Percentiles rank a stretch among this genome's conserved stretches.
Conservation (phyloP, 2,888 invertebrate genomes). For the Linnaemya vulpina region DNA sequence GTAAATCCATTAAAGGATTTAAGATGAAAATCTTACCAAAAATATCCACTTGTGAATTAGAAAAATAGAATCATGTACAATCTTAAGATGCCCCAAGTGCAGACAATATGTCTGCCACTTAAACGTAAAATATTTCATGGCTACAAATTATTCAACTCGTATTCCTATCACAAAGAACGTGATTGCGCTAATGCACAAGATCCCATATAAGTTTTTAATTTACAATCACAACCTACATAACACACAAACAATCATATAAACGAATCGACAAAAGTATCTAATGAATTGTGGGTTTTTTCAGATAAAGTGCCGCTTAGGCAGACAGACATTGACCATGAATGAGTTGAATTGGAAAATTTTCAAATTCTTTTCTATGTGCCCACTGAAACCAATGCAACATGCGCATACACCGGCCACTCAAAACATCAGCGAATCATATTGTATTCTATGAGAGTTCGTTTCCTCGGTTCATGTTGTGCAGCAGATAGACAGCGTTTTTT, state of each 20-base stretch:
- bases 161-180: slow-evolving; percentile 17
- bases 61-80: slow-evolving; percentile 15
- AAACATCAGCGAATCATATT: slow-evolving; percentile 40
- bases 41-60: slow-evolving; percentile 14
- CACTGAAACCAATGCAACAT: slow-evolving; percentile 4
- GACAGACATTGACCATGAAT: slow-evolving; percentile 69
- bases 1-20: slow-evolving; percentile 20
- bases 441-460: slow-evolving; percentile 45
- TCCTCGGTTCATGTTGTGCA: slow-evolving; percentile 32
- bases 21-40: slow-evolving; percentile 7
- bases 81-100: slow-evolving; percentile 38
- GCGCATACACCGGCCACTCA: neutral
- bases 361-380: slow-evolving; percentile 21
- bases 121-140: slow-evolving; percentile 17
- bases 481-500: neutral
- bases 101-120: slow-evolving; percentile 49
- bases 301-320: slow-evolving; percentile 60
- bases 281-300: slow-evolving; percentile 31
- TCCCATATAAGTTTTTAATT: slow-evolving; percentile 26
- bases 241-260: neutral
- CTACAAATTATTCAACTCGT: slow-evolving; percentile 13
- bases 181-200: slow-evolving; percentile 39
- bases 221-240: neutral
- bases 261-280: slow-evolving; percentile 37
- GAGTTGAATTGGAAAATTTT: slow-evolving; percentile 36